Conservation (phyloP, 2,113 vertebrate species). For the Tupaia tana region DNA sequence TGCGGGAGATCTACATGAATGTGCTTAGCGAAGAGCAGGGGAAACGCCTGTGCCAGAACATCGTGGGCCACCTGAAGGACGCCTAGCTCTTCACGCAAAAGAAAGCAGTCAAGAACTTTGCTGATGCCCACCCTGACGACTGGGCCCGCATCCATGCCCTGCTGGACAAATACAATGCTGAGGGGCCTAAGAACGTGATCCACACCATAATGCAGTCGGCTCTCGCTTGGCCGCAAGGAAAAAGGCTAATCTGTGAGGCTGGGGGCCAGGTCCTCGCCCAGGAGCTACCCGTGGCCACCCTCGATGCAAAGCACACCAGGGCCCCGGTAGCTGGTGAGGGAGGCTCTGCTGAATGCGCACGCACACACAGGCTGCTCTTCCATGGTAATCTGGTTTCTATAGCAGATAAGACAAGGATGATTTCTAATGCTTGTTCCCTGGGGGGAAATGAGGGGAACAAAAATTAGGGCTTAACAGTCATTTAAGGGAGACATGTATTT, state of each 20-base stretch:
- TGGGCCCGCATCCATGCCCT: constrained; percentile 89
- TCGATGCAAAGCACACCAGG: not conserved
- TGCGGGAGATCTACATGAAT: no score
- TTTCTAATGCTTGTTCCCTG: constrained; percentile 65
- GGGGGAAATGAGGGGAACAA: not conserved
- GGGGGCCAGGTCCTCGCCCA: no score
- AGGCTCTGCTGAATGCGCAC: no score
- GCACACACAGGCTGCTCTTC: no score
- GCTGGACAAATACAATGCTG: constrained; percentile 90
- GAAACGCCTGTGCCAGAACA: no score
- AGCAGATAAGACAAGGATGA: constrained; percentile 63
- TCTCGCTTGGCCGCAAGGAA: constrained; percentile 79
- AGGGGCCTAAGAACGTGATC: constrained; percentile 84
- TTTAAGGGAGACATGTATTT: constrained; percentile 10
- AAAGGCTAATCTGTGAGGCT: constrained; percentile 84
- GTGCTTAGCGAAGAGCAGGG: no score
- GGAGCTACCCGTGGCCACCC: not conserved
- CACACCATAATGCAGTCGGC: constrained; percentile 80
- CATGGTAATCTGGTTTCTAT: not conserved
- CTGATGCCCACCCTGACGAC: constrained; percentile 91
- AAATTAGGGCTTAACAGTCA: not conserved
- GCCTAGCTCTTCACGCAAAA: no score
- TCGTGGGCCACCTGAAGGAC: no score
- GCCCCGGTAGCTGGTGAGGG: not conserved
- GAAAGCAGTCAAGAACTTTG: constrained; percentile 89